These are phyloP conservation scores for Morphnarchus princeps DNA, from an alignment of 2,113 vertebrate species.

Conservation along the genomic window DNA sequence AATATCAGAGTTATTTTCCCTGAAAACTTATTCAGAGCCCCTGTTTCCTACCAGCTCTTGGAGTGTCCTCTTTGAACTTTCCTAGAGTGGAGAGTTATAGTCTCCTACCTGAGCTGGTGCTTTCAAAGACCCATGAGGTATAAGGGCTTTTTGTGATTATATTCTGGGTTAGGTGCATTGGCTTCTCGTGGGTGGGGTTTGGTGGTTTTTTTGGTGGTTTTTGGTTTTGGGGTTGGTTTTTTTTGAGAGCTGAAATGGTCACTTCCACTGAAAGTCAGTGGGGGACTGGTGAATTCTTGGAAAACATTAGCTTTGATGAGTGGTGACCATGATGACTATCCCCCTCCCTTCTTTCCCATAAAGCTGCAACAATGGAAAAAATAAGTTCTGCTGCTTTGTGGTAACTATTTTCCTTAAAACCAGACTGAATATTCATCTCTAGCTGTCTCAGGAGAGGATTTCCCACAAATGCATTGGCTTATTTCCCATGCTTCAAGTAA, in stretches of 20 bases:
- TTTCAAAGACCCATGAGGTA: background rate
- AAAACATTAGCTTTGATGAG: background rate
- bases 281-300: background rate
- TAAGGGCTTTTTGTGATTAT: background rate
- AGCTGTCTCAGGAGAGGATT: background rate
- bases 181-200: background rate
- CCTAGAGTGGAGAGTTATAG: background rate
- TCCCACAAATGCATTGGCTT: background rate
- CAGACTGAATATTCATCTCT: background rate
- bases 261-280: background rate
- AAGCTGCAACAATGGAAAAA: background rate
- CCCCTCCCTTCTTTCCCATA: background rate
- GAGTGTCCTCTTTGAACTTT: background rate
- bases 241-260: background rate
- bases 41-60: background rate
- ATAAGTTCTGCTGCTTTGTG: background rate
- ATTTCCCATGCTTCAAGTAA: background rate
- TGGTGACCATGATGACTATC: background rate
- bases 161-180: background rate
- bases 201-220: background rate
- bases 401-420: background rate
- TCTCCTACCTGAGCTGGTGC: background rate
- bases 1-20: background rate
- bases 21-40: background rate
- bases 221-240: background rate